Percentiles rank a stretch among this genome's conserved stretches.
Evolutionary conservation across 2,888 invertebrate species (phyloP).

Genomic region (Aradus depressus): DNA sequence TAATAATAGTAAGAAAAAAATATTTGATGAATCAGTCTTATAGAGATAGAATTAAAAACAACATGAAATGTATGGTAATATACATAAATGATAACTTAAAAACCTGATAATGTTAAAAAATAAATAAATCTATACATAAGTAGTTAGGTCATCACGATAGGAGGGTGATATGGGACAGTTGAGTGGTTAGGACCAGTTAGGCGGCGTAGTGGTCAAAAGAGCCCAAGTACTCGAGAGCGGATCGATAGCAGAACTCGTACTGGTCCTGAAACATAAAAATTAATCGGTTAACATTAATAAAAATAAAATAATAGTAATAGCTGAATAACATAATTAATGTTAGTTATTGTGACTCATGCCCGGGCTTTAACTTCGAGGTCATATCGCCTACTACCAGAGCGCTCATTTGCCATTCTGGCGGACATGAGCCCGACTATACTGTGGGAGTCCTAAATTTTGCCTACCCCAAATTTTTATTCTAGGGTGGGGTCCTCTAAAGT

Average conservation of each 20-base stretch:
- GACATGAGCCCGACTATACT: too few relatives aligned
- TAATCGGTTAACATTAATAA: constrained; percentile 3
- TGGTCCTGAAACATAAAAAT: constrained; percentile 63
- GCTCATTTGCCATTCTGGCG: too few relatives aligned
- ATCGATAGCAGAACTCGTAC: constrained; percentile 98
- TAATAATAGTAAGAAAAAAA: too few relatives aligned
- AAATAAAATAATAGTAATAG: not conserved
- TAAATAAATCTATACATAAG: constrained; percentile 10
- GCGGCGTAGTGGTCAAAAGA: constrained; percentile 94
- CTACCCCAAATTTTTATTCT: too few relatives aligned
- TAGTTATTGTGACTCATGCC: too few relatives aligned
- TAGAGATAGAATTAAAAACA: constrained; percentile 11
- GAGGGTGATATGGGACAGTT: not conserved
- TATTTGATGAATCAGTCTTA: constrained; percentile 13
- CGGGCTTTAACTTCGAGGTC: too few relatives aligned
- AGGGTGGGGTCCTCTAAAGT: too few relatives aligned
- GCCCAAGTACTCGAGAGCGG: constrained; percentile 94
- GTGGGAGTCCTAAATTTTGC: too few relatives aligned
- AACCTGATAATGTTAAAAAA: too few relatives aligned
- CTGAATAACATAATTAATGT: constrained; percentile 1
- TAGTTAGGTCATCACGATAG: constrained; percentile 17
- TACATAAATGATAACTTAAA: too few relatives aligned
- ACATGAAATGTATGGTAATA: too few relatives aligned
- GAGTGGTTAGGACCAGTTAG: constrained; percentile 41
- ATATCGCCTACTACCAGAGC: too few relatives aligned